Conservation (phyloP, 1,140 invertebrate genomes). For the Sinonovacula constricta region DNA sequence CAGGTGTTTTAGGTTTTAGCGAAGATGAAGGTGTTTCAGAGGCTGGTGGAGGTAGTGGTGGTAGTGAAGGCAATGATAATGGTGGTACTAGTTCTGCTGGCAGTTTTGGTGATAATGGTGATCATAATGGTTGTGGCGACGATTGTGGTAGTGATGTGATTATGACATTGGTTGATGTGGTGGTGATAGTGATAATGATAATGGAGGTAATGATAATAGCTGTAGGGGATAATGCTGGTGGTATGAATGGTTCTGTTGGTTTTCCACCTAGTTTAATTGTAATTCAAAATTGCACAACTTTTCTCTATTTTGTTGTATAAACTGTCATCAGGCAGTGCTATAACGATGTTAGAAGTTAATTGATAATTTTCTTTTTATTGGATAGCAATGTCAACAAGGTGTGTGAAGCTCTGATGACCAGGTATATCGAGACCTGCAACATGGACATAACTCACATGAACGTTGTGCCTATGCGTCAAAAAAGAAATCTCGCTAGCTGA, state of each 20-base stretch:
- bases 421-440: too few relatives aligned
- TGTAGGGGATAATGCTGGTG: neutral
- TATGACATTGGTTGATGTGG: neutral
- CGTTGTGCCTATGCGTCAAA: too few relatives aligned
- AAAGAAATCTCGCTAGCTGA: too few relatives aligned
- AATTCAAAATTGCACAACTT: neutral
- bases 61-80: slow-evolving; percentile 1
- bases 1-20: too few relatives aligned
- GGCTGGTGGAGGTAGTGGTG: neutral
- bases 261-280: neutral
- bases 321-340: too few relatives aligned
- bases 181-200: slow-evolving; percentile 5
- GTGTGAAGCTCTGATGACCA: too few relatives aligned
- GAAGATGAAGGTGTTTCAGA: too few relatives aligned
- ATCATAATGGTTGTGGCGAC: neutral
- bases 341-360: neutral
- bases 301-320: neutral
- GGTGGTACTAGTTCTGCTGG: neutral
- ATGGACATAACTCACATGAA: too few relatives aligned
- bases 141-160: slow-evolving; percentile 1
- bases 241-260: neutral
- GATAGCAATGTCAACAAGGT: too few relatives aligned
- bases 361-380: neutral
- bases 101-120: neutral
- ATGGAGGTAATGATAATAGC: slow-evolving; percentile 1